Percentiles rank a stretch among this genome's conserved stretches.
These are phyloP conservation scores for Zaprionus vittiger DNA, from an alignment of 1,140 invertebrate genomes.

Conservation along the genomic window DNA sequence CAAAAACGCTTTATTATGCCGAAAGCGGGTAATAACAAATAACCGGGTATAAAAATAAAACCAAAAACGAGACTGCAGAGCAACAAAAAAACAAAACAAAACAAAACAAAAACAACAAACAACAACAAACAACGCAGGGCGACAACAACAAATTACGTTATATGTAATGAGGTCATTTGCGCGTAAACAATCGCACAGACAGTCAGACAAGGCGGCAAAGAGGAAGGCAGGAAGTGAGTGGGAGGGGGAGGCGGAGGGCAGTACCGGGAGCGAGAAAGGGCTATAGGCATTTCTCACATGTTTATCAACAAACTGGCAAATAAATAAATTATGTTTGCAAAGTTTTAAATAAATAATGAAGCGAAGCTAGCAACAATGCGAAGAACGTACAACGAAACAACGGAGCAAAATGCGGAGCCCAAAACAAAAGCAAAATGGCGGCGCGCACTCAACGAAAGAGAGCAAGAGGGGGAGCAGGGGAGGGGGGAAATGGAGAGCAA, in stretches of 20 bases:
- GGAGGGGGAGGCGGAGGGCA: neutral
- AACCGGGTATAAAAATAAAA: conserved; percentile 25
- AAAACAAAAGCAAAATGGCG: conserved; percentile 56
- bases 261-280: neutral
- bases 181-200: conserved; percentile 72
- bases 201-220: conserved; percentile 14
- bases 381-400: neutral
- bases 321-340: conserved; percentile 77
- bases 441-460: conserved; percentile 38
- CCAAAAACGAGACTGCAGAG: conserved; percentile 19
- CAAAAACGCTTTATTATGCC: conserved; percentile 78
- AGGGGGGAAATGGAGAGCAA: conserved; percentile 15
- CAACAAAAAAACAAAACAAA: neutral
- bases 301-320: conserved; percentile 77
- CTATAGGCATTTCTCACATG: conserved; percentile 51
- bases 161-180: conserved; percentile 81
- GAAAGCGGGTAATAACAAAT: conserved; percentile 61
- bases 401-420: conserved; percentile 7
- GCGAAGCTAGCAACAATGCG: conserved; percentile 35
- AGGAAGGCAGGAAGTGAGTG: neutral
- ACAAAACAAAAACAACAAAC: neutral
- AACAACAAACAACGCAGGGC: neutral
- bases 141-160: conserved; percentile 73
- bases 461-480: neutral
- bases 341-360: conserved; percentile 71